phyloP scores from a whole-genome alignment of 2,113 vertebrate species.

The Phalacrocorax pelagicus region DNA sequence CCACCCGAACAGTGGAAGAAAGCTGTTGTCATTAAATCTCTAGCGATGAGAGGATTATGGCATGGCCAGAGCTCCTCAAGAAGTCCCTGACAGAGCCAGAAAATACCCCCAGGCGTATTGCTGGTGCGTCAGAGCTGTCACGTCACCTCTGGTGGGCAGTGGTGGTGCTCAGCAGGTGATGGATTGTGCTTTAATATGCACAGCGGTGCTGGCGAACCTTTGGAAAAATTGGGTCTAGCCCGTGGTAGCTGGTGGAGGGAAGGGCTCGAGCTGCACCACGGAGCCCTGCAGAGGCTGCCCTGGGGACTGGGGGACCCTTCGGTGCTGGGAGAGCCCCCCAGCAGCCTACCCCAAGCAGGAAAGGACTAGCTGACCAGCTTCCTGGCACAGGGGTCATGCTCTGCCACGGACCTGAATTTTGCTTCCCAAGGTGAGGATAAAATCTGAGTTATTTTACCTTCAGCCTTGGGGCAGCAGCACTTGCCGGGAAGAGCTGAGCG shows the following conservation, averaged over 20 bases:
- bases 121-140: background rate
- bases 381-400: background rate
- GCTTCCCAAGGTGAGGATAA: background rate
- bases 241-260: background rate
- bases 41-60: background rate
- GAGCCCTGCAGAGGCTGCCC: background rate
- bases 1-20: background rate
- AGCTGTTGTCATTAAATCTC: background rate
- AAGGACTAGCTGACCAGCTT: background rate
- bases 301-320: rapidly evolving
- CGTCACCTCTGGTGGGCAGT: rapidly evolving
- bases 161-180: background rate
- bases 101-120: background rate
- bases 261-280: background rate
- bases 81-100: background rate
- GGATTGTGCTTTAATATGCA: background rate
- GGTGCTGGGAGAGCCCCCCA: background rate
- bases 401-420: background rate
- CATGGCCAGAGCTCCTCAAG: background rate
- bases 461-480: background rate
- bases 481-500: background rate
- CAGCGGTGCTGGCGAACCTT: too few species aligned
- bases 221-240: background rate
- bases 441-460: background rate
- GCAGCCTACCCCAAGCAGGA: rapidly evolving